These are phyloP conservation scores for Festucalex cinctus DNA, from an alignment of 2,113 vertebrate genomes.

Conservation along the genomic window DNA sequence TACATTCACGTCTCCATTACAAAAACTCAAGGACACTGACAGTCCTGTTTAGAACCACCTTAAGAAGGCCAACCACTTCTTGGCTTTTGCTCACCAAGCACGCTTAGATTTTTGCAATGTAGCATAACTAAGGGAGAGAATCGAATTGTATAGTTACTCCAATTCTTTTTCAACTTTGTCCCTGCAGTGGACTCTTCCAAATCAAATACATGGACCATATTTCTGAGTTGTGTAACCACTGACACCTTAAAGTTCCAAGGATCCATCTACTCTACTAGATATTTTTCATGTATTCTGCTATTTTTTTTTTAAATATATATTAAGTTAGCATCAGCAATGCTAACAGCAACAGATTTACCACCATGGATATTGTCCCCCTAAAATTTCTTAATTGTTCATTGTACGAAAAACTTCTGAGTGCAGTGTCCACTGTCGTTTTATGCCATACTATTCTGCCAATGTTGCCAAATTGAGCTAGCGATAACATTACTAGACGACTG, in stretches of 20 bases:
- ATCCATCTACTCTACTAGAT: neutral
- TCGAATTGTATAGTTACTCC: neutral
- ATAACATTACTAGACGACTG: neutral
- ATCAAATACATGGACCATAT: too few relatives aligned
- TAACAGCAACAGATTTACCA: too few relatives aligned
- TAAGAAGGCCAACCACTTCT: slow-evolving; percentile 2
- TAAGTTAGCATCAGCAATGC: neutral
- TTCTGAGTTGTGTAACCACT: neutral
- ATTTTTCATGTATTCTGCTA: neutral
- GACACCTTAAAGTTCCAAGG: neutral
- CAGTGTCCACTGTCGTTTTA: too few relatives aligned
- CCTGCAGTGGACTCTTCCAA: too few relatives aligned
- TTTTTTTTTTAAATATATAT: neutral
- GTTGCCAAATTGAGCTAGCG: neutral
- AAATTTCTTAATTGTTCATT: too few relatives aligned
- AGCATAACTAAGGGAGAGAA: neutral
- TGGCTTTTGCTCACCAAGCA: slow-evolving; percentile 18
- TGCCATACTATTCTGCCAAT: neutral
- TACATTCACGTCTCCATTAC: slow-evolving; percentile 11
- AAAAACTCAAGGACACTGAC: slow-evolving; percentile 5
- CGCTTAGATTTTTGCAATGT: neutral
- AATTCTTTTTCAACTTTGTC: neutral
- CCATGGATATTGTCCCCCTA: too few relatives aligned
- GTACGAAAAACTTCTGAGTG: too few relatives aligned
- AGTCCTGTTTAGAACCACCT: slow-evolving; percentile 16